Percentiles rank a stretch among this genome's conserved stretches.
These are phyloP conservation scores for Pinna nobilis DNA, from an alignment of 1,140 invertebrate genomes.

Conservation along the genomic window DNA sequence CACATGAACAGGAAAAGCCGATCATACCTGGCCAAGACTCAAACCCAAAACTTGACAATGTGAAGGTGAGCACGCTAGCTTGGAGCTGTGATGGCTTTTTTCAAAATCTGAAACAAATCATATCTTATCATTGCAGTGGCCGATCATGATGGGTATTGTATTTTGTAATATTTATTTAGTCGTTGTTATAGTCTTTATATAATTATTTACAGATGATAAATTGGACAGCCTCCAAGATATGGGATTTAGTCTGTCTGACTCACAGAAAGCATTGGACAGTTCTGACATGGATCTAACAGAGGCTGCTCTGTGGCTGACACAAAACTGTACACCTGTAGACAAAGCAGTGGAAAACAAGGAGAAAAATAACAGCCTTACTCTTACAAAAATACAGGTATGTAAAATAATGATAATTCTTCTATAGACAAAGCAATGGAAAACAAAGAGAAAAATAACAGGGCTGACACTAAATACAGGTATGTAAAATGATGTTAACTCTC, in stretches of 20 bases:
- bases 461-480: no score
- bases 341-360: not conserved
- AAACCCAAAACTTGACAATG: no score
- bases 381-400: slow-evolving; percentile 65
- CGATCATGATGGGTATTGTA: not conserved
- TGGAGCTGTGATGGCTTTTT: not conserved
- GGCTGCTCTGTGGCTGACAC: slow-evolving; percentile 88
- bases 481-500: no score
- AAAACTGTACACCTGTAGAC: slow-evolving; percentile 74
- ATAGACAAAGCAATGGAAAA: no score
- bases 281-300: slow-evolving; percentile 85
- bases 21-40: no score
- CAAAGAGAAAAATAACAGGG: no score
- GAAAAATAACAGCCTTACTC: slow-evolving; percentile 28
- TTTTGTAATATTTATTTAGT: not conserved
- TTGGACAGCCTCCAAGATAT: slow-evolving; percentile 80
- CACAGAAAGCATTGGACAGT: slow-evolving; percentile 81
- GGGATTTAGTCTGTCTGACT: slow-evolving; percentile 85
- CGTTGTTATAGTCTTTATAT: no score
- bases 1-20: no score
- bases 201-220: slow-evolving; percentile 66
- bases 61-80: no score
- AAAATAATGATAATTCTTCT: no score
- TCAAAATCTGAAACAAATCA: not conserved
- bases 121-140: not conserved